Percentiles rank a stretch among this genome's conserved stretches.
Conservation (phyloP, 2,888 invertebrate species). For the Orthosia gracilis region DNA sequence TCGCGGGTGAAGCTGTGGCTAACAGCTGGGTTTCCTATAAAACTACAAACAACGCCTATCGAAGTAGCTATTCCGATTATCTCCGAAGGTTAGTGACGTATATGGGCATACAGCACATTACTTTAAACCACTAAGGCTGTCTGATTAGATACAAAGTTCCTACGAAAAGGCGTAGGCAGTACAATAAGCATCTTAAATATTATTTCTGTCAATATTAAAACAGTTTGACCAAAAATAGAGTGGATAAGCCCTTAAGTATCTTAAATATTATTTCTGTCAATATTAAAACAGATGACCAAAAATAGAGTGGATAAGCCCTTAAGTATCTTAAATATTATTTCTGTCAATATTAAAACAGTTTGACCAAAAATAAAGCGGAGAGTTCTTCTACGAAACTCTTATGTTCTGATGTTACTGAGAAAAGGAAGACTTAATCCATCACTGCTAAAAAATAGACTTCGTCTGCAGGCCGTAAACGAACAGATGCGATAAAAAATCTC, state of each 20-base stretch:
- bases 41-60: slow-evolving; percentile 36
- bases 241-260: no score
- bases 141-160: slow-evolving; percentile 10
- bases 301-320: no score
- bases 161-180: slow-evolving; percentile 5
- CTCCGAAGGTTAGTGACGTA: slow-evolving; percentile 23
- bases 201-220: slow-evolving; percentile 7
- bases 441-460: slow-evolving; percentile 8
- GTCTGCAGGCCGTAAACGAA: slow-evolving; percentile 25
- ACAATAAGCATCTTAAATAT: no score
- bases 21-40: slow-evolving; percentile 18
- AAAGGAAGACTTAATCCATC: neutral
- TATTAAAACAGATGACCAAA: no score
- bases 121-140: neutral
- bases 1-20: no score
- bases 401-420: no score
- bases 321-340: neutral
- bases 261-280: no score
- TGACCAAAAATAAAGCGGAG: neutral
- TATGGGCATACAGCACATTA: slow-evolving; percentile 11
- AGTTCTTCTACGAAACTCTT: no score
- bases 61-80: slow-evolving; percentile 11
- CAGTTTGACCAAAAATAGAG: neutral
- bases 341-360: slow-evolving; percentile 8
- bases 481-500: slow-evolving; percentile 49